A percentile compares a stretch with the other conserved stretches of the same genome.
Evolutionary conservation across 2,797 vertebrate genomes (phyloP).

Genomic region (Pristis pectinata): DNA sequence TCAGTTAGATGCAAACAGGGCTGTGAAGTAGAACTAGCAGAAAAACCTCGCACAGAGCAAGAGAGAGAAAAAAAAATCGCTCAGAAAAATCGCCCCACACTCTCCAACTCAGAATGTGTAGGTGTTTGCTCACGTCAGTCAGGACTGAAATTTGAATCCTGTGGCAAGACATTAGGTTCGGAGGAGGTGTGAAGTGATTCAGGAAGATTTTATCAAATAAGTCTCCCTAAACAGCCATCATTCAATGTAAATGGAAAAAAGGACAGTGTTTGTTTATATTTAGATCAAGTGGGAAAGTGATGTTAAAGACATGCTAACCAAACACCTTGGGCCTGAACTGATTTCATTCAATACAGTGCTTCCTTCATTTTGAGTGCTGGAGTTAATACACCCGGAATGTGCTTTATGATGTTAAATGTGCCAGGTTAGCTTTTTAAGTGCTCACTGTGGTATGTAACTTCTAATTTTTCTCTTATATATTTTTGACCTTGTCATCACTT

Average conservation of each 20-base stretch:
- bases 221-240: not conserved
- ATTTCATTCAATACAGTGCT: too few species aligned
- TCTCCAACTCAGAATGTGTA: too few species aligned
- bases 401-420: conserved; percentile 46
- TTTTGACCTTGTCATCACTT: conserved; percentile 79
- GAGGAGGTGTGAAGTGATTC: conserved; percentile 2
- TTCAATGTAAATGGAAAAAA: not conserved
- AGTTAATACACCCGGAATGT: conserved; percentile 51
- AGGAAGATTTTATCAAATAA: not conserved
- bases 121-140: too few species aligned
- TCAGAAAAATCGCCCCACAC: not conserved
- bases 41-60: not conserved
- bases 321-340: conserved; percentile 18
- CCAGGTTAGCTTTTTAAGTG: conserved; percentile 37
- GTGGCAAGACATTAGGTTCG: not conserved
- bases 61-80: not conserved
- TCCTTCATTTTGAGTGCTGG: conserved; percentile 38
- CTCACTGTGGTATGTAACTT: conserved; percentile 61
- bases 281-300: conserved; percentile 6
- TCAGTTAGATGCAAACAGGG: not conserved
- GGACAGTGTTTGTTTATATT: conserved; percentile 11
- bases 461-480: conserved; percentile 81
- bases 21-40: not conserved
- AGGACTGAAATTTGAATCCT: not conserved
- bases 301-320: not conserved